Evolutionary conservation across 2,113 vertebrate genomes (phyloP).

Genomic region (Sprattus sprattus): DNA sequence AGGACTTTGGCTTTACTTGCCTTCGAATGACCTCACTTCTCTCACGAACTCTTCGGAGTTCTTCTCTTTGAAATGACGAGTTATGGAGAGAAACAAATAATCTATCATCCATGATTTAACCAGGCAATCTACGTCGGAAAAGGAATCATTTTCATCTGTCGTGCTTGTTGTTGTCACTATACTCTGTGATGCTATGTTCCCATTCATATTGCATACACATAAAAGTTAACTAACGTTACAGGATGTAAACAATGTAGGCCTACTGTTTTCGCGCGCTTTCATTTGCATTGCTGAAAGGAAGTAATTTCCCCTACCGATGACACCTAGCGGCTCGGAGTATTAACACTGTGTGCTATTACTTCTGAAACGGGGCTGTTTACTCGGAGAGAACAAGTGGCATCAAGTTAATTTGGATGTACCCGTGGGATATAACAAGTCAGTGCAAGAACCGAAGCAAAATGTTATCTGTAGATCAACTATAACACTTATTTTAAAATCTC

Average conservation of each 20-base stretch:
- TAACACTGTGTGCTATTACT: not conserved
- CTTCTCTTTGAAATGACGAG: constrained; percentile 58
- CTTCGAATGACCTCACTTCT: constrained; percentile 51
- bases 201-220: not conserved
- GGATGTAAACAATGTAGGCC: not conserved
- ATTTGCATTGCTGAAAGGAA: not conserved
- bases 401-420: not conserved
- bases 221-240: not conserved
- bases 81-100: constrained; percentile 63
- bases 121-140: constrained; percentile 36
- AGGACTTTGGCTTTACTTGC: constrained; percentile 41
- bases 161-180: not conserved
- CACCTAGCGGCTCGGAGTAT: not conserved
- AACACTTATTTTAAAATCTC: no score
- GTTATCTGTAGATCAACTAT: no score
- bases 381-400: not conserved
- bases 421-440: no score
- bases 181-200: not conserved
- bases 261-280: not conserved
- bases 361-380: no score
- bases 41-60: constrained; percentile 54
- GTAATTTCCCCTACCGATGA: not conserved
- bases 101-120: constrained; percentile 65
- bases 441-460: no score
- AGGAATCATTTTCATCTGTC: constrained; percentile 9